phyloP scores from a whole-genome alignment of 1,140 invertebrate genomes.

The Sminthurinus signatus region DNA sequence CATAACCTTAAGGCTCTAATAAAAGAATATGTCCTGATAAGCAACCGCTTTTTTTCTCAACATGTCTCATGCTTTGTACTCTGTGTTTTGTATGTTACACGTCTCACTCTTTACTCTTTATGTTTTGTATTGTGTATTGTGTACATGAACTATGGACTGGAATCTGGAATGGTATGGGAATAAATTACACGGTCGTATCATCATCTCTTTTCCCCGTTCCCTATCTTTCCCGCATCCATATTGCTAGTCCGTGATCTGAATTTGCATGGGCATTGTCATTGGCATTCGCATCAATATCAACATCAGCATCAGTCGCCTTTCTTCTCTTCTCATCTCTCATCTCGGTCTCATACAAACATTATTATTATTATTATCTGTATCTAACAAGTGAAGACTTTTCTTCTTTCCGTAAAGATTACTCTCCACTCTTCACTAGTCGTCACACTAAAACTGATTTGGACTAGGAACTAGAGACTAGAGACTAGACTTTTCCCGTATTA shows the following conservation, averaged over 20 bases:
- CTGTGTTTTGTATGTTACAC: no score
- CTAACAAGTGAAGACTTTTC: constrained; percentile 4
- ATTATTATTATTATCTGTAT: no score
- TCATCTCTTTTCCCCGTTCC: constrained; percentile 31
- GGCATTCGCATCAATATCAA: no score
- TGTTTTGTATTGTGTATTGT: no score
- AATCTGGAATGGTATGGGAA: constrained; percentile 31
- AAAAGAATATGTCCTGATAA: constrained; percentile 39
- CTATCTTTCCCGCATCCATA: constrained; percentile 30
- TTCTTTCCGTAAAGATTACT: no score
- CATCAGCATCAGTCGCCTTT: constrained; percentile 24
- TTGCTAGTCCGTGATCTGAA: constrained; percentile 42
- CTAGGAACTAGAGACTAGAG: no score
- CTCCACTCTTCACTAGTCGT: no score
- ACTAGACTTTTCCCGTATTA: constrained; percentile 14
- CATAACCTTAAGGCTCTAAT: constrained; percentile 33
- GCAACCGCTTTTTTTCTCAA: constrained; percentile 32
- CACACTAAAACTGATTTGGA: no score
- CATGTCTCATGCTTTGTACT: no score
- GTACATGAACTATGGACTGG: no score
- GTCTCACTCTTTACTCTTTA: no score
- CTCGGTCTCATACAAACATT: not conserved
- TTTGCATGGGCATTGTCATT: constrained; percentile 40
- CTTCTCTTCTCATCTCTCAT: not conserved
- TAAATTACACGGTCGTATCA: constrained; percentile 40